phyloP scores from a whole-genome alignment of 2,113 vertebrate species.

The Clupea harengus region DNA sequence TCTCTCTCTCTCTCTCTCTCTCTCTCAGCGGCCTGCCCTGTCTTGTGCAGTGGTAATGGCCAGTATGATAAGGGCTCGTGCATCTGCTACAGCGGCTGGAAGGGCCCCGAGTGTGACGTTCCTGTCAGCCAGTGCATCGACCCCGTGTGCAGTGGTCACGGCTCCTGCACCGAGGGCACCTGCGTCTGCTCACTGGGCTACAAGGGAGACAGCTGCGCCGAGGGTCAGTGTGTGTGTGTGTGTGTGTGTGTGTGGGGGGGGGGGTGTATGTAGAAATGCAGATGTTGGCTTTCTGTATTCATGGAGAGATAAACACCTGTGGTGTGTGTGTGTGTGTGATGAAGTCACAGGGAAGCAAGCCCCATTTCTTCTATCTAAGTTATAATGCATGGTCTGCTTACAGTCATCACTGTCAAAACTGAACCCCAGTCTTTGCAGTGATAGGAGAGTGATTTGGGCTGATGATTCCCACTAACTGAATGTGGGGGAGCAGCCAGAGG shows the following conservation, averaged over 20 bases:
- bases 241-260: constrained; percentile 15
- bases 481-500: background rate
- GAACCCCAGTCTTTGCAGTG: background rate
- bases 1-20: background rate
- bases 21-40: constrained; percentile 83
- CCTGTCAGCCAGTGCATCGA: constrained; percentile 92
- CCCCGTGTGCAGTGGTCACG: constrained; percentile 90
- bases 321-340: background rate
- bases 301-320: too few relatives aligned
- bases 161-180: constrained; percentile 91
- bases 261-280: background rate
- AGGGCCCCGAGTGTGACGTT: constrained; percentile 92
- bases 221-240: constrained; percentile 76
- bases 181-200: constrained; percentile 92
- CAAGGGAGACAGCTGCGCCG: constrained; percentile 90
- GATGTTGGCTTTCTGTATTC: background rate
- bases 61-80: constrained; percentile 97
- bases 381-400: background rate
- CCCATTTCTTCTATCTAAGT: background rate
- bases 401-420: background rate
- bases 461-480: background rate
- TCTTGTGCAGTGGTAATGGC: constrained; percentile 95
- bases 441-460: background rate
- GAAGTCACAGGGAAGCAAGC: background rate
- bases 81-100: constrained; percentile 98